Evolutionary conservation across 1,140 invertebrate genomes (phyloP), one percentile per base, ranked within the genome.

Genomic region (Leptinotarsa defecta): DNA sequence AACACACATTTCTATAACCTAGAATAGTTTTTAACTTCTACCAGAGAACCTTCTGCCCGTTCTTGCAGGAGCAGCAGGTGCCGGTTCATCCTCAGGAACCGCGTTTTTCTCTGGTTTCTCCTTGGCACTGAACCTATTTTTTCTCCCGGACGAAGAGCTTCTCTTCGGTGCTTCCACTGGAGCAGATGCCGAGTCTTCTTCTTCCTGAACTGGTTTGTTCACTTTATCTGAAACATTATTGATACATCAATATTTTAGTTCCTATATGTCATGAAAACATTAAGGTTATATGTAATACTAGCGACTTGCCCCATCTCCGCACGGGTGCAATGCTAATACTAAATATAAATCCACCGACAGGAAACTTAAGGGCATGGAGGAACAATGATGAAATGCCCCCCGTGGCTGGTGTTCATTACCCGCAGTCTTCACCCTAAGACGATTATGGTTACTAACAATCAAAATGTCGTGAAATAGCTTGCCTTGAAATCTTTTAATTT

Each of bases 11-110:
- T 43, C 52, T 57, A 57, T 57, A 57, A 57, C 17, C 52, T 57
- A 57, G 4, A 57, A 57, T 57, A 17, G 17, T 57, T 57, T 43
- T 79, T 82, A 85, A 75, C 81, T 82, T 78, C 81, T 82, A 34
- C 75, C 43, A 43, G 65, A 77, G 75, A 85, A 85, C 78, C 84
- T 79, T 70, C 84, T 79, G 17, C 81, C 82, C 22, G 80, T 77
- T 69, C 81, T 81, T 13, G 79, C 77, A 27, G 83, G 76, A 1
- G 83, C 72, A 48, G 83, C 77, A 20, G 83, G 73, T 27, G 78
- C 70, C 15, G 76, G 71, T n/a, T 64, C 20, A 77, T 75, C 79
- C 67, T 83, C 81, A 3, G 74, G 49, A 49, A 61, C 75, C 24
- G 27, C 64, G 48, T 63, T 73, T 48, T 67, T 77, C 48, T 63